Percentiles rank a stretch among this genome's conserved stretches.
These are phyloP conservation scores for Sebastes jordani DNA, from an alignment of 2,797 vertebrate genomes.

Conservation along the genomic window DNA sequence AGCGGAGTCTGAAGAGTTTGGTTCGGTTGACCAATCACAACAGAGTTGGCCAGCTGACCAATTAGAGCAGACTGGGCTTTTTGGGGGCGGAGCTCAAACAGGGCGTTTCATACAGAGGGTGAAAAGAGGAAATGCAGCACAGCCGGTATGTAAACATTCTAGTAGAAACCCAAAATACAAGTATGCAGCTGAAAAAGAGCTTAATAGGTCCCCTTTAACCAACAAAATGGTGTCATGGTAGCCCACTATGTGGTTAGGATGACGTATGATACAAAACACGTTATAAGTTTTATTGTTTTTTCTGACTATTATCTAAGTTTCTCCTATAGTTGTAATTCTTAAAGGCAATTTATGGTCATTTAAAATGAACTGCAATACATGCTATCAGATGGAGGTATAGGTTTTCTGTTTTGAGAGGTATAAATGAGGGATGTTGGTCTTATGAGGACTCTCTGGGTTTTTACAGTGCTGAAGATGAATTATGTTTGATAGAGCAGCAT, in stretches of 20 bases:
- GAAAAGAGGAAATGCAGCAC: no score
- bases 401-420: constrained; percentile 1
- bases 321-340: neutral
- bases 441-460: neutral
- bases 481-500: neutral
- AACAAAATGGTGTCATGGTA: neutral
- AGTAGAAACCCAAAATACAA: no score
- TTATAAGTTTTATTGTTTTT: neutral
- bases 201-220: neutral
- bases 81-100: no score
- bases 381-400: neutral
- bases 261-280: neutral
- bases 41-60: no score
- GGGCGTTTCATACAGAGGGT: no score
- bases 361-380: neutral
- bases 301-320: neutral
- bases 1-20: neutral
- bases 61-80: no score
- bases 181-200: neutral
- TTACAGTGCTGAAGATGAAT: constrained; percentile 10
- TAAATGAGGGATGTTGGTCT: neutral
- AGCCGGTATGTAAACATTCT: no score
- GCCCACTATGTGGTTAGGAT: neutral
- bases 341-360: neutral
- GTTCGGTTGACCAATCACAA: neutral